These are phyloP conservation scores for Hypomecis atomaria DNA, from an alignment of 2,888 invertebrate genomes.

Conservation along the genomic window DNA sequence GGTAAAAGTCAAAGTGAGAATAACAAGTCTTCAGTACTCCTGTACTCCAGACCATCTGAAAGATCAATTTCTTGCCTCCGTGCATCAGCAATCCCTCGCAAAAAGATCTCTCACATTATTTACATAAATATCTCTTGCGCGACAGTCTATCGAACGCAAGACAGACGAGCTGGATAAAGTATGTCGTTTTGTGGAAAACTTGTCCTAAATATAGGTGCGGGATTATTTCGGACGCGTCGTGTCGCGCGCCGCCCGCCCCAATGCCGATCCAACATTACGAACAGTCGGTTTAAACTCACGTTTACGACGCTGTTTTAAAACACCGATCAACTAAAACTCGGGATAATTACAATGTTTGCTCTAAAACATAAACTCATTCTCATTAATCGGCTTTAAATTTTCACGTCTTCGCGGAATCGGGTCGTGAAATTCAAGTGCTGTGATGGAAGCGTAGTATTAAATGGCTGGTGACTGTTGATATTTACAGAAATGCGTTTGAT, in stretches of 20 bases:
- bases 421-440: slow-evolving; percentile 19
- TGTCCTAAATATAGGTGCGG: slow-evolving; percentile 76
- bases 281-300: slow-evolving; percentile 62
- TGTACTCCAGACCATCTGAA: too few relatives aligned
- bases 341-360: slow-evolving; percentile 55
- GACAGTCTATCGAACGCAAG: slow-evolving; percentile 34
- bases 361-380: slow-evolving; percentile 54
- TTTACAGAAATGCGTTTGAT: slow-evolving; percentile 51
- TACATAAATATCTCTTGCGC: background rate
- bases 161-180: slow-evolving; percentile 67
- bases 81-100: too few relatives aligned
- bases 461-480: slow-evolving; percentile 18
- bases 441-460: slow-evolving; percentile 1
- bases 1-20: too few relatives aligned
- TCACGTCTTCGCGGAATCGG: slow-evolving; percentile 37
- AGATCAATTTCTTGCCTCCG: too few relatives aligned
- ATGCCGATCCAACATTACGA: slow-evolving; percentile 73
- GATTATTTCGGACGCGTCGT: slow-evolving; percentile 77
- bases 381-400: slow-evolving; percentile 46
- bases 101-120: too few relatives aligned
- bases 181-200: slow-evolving; percentile 81
- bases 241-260: slow-evolving; percentile 70
- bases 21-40: too few relatives aligned
- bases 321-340: slow-evolving; percentile 55
- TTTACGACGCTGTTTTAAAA: slow-evolving; percentile 66